Evolutionary conservation across 2,888 invertebrate genomes (phyloP), one percentile per base, ranked within the genome.

Genomic region (Eupithecia subumbrata): DNA sequence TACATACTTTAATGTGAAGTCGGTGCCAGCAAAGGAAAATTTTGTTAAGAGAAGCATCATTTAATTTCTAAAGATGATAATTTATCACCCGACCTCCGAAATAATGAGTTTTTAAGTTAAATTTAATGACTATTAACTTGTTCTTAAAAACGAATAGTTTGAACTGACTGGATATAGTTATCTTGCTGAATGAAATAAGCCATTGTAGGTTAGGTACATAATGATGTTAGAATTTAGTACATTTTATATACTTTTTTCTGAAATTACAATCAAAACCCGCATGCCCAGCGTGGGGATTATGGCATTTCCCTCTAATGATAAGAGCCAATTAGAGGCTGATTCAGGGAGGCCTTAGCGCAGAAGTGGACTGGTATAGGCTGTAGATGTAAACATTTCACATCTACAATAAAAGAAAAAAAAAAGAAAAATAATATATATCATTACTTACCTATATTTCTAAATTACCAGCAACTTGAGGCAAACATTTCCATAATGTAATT

Each of bases 61-160:
- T 70, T 52, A 14, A 66, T 34, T 75, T 73, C 16, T 66, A 60
- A 48, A 34, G 71, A 73, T 76, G 71, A 68, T 76, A 63, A 76
- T 71, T 73, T 73, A 70, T 71, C 66, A 66, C 22, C 63, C n/a
- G 40, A 69, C 37, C 70, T 56, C 25, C 18, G 16, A 18, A 64
- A 5, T 74, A 72, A 70, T 67, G 66, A 60, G 71, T 69, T 71
- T 52, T 76, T 76, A 72, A 73, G 71, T 69, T 48, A 74, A 72
- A 69, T 74, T 69, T 74, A 69, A 74, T 64, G 68, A 64, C 73
- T 73, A 43, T 18, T 34, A 18, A 16, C 8, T 64, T 16, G 16
- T 8, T 25, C 63, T 34, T 64, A 18, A 34, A 64, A 34, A 64
- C 16, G 30, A 63, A 63, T 25, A 63, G 25, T 30, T 30, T 16